phyloP scores from a whole-genome alignment of 2,888 invertebrate genomes.

The Linnaemya vulpina region DNA sequence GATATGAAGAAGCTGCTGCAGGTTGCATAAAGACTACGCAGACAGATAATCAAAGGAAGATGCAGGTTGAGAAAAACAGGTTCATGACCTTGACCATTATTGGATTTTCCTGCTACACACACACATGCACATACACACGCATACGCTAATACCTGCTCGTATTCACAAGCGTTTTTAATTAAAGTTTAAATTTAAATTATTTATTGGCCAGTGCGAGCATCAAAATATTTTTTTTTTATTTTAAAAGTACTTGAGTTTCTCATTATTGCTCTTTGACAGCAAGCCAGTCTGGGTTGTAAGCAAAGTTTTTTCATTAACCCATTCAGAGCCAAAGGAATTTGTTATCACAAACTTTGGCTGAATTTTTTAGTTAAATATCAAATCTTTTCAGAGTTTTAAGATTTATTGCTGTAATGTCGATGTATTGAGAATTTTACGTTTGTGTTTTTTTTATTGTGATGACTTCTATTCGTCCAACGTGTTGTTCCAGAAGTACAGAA shows the following conservation, averaged over 20 bases:
- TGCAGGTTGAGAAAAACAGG: slow-evolving; percentile 36
- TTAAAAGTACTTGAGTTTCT: slow-evolving; percentile 1
- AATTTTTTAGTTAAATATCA: no score
- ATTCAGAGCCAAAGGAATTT: background rate
- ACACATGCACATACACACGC: background rate
- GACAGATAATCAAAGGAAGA: slow-evolving; percentile 31
- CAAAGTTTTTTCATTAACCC: background rate
- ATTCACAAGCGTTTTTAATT: slow-evolving; percentile 22
- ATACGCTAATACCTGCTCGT: background rate
- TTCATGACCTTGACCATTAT: slow-evolving; percentile 74
- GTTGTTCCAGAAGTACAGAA: no score
- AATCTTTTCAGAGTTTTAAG: no score
- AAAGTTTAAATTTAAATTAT: slow-evolving; percentile 16
- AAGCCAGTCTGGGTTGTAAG: background rate
- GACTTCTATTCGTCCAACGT: no score
- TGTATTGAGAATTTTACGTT: no score
- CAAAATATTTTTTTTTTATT: background rate
- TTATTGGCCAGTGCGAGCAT: background rate
- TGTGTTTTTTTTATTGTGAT: no score
- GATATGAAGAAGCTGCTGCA: background rate
- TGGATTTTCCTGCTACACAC: slow-evolving; percentile 25
- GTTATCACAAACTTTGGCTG: no score
- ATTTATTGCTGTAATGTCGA: no score
- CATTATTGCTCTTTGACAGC: background rate
- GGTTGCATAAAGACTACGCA: slow-evolving; percentile 9